Conservation (phyloP, 2,113 vertebrate species). For the Pogona vitticeps region DNA sequence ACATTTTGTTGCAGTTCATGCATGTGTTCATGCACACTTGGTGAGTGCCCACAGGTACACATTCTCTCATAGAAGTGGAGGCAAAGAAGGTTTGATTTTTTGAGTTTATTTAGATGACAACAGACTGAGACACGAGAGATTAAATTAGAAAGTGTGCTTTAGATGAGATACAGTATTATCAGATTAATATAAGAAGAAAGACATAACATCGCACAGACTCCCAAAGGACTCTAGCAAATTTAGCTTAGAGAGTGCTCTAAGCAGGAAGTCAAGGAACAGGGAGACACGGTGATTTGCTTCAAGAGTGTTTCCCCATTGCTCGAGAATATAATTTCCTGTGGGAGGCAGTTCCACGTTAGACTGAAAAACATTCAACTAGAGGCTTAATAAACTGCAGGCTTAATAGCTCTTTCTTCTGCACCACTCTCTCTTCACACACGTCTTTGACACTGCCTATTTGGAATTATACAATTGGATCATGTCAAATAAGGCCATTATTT, state of each 20-base stretch:
- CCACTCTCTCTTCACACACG: neutral
- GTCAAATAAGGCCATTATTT: neutral
- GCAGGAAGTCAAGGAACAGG: neutral
- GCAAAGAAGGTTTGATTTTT: neutral
- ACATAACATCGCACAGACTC: neutral
- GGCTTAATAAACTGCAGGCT: neutral
- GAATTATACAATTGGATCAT: neutral
- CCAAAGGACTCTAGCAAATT: neutral
- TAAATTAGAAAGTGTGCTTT: constrained; percentile 12
- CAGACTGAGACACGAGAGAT: constrained; percentile 4
- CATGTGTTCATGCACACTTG: no score
- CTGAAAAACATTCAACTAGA: neutral
- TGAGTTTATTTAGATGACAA: neutral
- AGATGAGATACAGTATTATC: constrained; percentile 7
- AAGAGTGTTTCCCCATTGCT: neutral
- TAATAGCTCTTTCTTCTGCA: neutral
- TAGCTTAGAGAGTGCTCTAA: constrained; percentile 1
- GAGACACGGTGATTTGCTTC: neutral
- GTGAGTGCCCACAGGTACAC: neutral
- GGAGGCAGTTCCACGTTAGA: neutral
- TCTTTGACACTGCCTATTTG: neutral
- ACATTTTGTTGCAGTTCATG: neutral
- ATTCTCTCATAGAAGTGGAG: neutral
- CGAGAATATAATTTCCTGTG: neutral
- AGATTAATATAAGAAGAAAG: constrained; percentile 9